Percentiles rank a stretch among this genome's conserved stretches.
These are phyloP conservation scores for Cryptotis parvus DNA, from an alignment of 2,113 vertebrate genomes.

Conservation along the genomic window DNA sequence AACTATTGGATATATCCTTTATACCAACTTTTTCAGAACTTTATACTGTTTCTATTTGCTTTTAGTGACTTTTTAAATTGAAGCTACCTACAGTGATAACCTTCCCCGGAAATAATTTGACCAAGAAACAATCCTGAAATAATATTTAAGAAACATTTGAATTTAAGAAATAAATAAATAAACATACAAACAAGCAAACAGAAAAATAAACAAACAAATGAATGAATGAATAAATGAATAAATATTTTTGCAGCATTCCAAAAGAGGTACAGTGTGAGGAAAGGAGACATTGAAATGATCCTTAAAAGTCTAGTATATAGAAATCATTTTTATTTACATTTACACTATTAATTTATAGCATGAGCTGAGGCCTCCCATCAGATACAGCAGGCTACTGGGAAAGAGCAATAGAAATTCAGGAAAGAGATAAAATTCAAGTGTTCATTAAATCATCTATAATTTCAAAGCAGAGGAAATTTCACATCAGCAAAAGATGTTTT, in stretches of 20 bases:
- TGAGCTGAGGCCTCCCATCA: constrained; percentile 53
- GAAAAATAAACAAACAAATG: too few species aligned
- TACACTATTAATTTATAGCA: constrained; percentile 64
- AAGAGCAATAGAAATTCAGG: constrained; percentile 68
- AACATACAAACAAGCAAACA: too few species aligned
- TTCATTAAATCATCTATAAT: constrained; percentile 74
- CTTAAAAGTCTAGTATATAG: constrained; percentile 64
- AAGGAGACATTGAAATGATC: constrained; percentile 45
- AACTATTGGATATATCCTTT: not conserved
- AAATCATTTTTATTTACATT: constrained; percentile 76
- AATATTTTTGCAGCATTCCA: constrained; percentile 33
- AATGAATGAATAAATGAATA: not conserved
- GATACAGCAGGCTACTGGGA: constrained; percentile 47
- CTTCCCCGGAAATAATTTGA: not conserved
- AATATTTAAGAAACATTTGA: not conserved
- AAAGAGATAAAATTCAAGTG: constrained; percentile 73
- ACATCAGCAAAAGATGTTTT: constrained; percentile 66
- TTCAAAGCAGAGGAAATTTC: constrained; percentile 75
- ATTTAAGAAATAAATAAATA: constrained; percentile 41
- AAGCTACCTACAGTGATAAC: not conserved
- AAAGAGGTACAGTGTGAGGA: constrained; percentile 39
- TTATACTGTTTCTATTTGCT: not conserved
- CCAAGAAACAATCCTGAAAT: constrained; percentile 5
- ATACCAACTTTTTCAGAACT: not conserved
- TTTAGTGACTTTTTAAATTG: not conserved